Evolutionary conservation across 1,140 invertebrate genomes (phyloP), one percentile per base, ranked within the genome.

Genomic region (Caenorhabditis latens): DNA sequence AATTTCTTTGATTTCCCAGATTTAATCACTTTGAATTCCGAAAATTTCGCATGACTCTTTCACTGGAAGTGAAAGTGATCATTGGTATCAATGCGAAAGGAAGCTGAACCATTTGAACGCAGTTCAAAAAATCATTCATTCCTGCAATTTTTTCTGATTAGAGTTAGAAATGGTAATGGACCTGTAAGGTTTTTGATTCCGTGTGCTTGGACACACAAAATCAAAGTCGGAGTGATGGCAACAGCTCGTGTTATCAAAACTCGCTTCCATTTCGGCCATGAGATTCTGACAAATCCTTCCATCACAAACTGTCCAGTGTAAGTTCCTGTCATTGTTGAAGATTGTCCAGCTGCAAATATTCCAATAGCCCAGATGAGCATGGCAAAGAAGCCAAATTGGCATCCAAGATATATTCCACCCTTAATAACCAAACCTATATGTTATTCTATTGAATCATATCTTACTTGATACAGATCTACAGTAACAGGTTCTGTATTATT

Each of bases 71-170:
- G 91, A 98, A 97, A 2, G 96, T 96, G 43, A 97, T 95, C 0
- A 96, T 95, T n/a, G 97, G 96, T 84, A 98, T 93, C 9, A 96
- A 94, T 19, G 97, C 94, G 90, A 94, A 94, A 8, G 94, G 94
- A 43, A 94, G 90, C 50, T 90, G 90, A 42, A 88, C 32, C 91
- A 92, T 91, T 88, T 91, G 90, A 9, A 91, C 82, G 58, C 88
- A 96, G 93, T 98, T 98, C 1, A 98, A 93, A n/a, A 96, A 93
- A 91, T 97, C 96, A 92, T 98, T 98, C 95, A 98, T 95, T 40
- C 63, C 63, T 67, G 32, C 13, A 67, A 67, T 13, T 2, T 67
- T 61, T 5, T 32, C 97, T 96, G 16, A 16, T 16, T 14, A 53
- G 9, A 53, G 11, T 14, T 53, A 11, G 2, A 6, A 8, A 3